Evolutionary conservation across 2,113 vertebrate genomes (phyloP).

Genomic region (Thomomys bottae): DNA sequence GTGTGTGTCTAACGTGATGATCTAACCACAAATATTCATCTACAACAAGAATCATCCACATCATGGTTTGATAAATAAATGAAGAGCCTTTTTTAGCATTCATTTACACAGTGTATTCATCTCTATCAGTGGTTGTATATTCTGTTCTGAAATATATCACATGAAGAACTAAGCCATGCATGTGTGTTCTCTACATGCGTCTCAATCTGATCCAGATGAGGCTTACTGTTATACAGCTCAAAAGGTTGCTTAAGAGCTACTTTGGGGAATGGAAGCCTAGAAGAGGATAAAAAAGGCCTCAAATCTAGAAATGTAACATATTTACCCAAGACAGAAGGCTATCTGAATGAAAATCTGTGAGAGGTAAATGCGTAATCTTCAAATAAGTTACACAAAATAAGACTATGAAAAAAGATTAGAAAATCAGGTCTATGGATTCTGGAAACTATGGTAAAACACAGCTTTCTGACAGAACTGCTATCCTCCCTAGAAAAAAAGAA

Average conservation of each 20-base stretch:
- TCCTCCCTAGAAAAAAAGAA: too few relatives aligned
- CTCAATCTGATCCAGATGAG: background rate
- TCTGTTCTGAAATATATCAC: background rate
- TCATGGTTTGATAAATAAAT: background rate
- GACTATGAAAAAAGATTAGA: background rate
- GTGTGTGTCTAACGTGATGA: background rate
- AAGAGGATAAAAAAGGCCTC: background rate
- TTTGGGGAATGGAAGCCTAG: background rate
- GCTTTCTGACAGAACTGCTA: background rate
- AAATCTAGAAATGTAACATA: background rate
- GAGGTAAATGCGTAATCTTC: background rate
- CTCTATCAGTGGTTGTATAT: background rate
- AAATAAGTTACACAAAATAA: background rate
- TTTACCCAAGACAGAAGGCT: background rate
- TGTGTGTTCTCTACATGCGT: background rate
- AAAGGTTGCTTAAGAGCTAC: background rate
- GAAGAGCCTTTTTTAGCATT: background rate
- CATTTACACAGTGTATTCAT: background rate
- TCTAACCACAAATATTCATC: background rate
- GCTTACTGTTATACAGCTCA: background rate
- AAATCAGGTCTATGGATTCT: background rate
- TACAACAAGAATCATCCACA: background rate
- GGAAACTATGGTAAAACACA: background rate
- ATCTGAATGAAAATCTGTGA: background rate
- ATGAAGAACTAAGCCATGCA: background rate